A percentile compares a stretch with the other conserved stretches of the same genome.
phyloP scores from a whole-genome alignment of 1,140 invertebrate genomes.

The Nomia melanderi region DNA sequence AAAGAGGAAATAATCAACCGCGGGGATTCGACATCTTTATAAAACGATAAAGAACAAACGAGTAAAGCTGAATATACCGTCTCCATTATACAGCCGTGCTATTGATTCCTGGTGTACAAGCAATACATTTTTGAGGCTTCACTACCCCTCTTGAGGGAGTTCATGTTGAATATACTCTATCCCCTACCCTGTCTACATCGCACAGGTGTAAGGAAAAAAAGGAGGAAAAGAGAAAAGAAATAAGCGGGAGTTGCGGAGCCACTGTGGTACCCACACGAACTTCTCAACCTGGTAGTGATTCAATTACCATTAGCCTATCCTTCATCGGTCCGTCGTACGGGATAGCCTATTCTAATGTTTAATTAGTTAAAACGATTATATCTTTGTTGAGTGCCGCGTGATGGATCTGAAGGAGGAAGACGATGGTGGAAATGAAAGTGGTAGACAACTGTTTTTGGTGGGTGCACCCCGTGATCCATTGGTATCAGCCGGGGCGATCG shows the following conservation, averaged over 20 bases:
- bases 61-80: conserved; percentile 59
- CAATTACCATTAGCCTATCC: conserved; percentile 60
- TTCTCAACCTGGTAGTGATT: conserved; percentile 60
- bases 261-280: conserved; percentile 58
- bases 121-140: conserved; percentile 79
- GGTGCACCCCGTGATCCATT: conserved; percentile 74
- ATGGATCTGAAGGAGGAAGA: conserved; percentile 79
- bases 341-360: neutral
- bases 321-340: conserved; percentile 19
- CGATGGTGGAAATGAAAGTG: conserved; percentile 65
- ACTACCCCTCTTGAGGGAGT: conserved; percentile 73
- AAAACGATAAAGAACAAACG: conserved; percentile 5
- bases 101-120: conserved; percentile 77
- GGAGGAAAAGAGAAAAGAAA: conserved; percentile 66
- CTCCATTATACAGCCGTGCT: conserved; percentile 57
- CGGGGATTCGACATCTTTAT: no score
- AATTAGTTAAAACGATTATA: conserved; percentile 44
- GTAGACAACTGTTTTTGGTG: conserved; percentile 75
- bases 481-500: conserved; percentile 73
- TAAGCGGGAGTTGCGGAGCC: conserved; percentile 57
- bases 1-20: no score
- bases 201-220: conserved; percentile 72
- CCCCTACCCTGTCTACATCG: conserved; percentile 69
- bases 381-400: neutral
- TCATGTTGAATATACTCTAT: conserved; percentile 72